Base-by-base conservation (phyloP, 2,113 vertebrate species). In the Phaethornis superciliosus region DNA sequence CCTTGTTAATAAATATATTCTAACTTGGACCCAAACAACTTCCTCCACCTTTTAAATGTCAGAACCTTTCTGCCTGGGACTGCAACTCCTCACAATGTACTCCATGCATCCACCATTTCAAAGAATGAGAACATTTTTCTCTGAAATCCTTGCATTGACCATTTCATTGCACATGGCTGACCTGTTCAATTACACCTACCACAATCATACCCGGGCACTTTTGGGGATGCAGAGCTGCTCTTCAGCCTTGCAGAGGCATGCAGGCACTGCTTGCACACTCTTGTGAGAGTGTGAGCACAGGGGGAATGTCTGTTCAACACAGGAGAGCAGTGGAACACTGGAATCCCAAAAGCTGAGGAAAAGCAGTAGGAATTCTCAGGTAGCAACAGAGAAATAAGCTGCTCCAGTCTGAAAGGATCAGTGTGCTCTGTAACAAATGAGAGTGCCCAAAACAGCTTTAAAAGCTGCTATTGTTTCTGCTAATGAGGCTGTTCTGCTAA, bases 241-340 rank as follows among this genome's bases (percentile, higher is more conserved):
- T 46, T 67, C 68, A 63, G 51, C 37, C 37, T 67, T 67, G 12
- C 74, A 46, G 37, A 87, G 52, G 47, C 0, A 0, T 2, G 32
- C 69, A 47, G 52, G 20, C 11, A 15, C 30, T 46, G n/a, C 59
- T 46, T n/a, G 8, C 15, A 10, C 0, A 0, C 32, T 70, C 65
- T 37, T 46, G 7, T 12, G 27, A 16, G n/a, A 40, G 35, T 19
- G 32, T 4, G 10, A 56, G 28, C 28, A 14, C 51, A 13, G 15
- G 12, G 46, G 20, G 79, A 56, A 47, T 1, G 1, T 60, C 54
- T n/a, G n/a, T n/a, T n/a, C n/a, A n/a, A n/a, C n/a, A n/a, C n/a
- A n/a, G n/a, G n/a, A n/a, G n/a, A n/a, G n/a, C n/a, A n/a, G n/a
- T n/a, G n/a, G n/a, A n/a, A n/a, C n/a, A n/a, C n/a, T n/a, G n/a